Base-by-base conservation (phyloP, 1,140 invertebrate species). In the Coenobita brevimanus region DNA sequence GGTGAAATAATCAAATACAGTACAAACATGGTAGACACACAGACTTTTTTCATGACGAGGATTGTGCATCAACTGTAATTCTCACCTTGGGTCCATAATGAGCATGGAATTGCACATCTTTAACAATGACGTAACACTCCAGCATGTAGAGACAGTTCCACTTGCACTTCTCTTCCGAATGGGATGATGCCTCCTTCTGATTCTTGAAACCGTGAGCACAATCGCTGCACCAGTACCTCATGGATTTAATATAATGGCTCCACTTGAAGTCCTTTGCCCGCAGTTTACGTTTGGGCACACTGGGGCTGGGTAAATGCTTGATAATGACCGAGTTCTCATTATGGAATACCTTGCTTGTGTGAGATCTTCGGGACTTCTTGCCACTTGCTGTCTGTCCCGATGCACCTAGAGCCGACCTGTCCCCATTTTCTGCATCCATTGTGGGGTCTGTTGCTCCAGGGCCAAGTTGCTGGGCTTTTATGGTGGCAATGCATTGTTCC, bases 171-270 rank as follows among this genome's bases (percentile, higher is more conserved):
- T 90, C 89, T 79, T 90, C 89, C 3, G 87, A 64, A 81, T 90
- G 89, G 30, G 79, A 81, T 24, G 83, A 50, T 24, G 80, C 88
- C 71, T 90, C 89, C 33, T 86, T 90, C 38, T 89, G 89, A 60
- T 90, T 90, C 43, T 89, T 90, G 64, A 90, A 90, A 3, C 89
- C 89, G 62, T 90, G 89, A n/a, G 73, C 89, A 82, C 89, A 90
- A 41, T 90, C 89, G 71, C 79, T 86, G 73, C 89, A 90, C 89
- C 89, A 90, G 60, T 89, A 90, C 41, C 89, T 81, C 89, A 90
- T 90, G 17, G 89, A 89, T 76, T 90, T 90, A 43, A 90, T 90
- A 64, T 90, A 90, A 85, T 90, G 89, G 50, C 89, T 90, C 89
- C 89, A 90, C 67, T 90, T 90, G 69, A 90, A 90, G 46, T 90